These are phyloP conservation scores for Corythaeola cristata DNA, from an alignment of 2,113 vertebrate genomes.

Conservation along the genomic window DNA sequence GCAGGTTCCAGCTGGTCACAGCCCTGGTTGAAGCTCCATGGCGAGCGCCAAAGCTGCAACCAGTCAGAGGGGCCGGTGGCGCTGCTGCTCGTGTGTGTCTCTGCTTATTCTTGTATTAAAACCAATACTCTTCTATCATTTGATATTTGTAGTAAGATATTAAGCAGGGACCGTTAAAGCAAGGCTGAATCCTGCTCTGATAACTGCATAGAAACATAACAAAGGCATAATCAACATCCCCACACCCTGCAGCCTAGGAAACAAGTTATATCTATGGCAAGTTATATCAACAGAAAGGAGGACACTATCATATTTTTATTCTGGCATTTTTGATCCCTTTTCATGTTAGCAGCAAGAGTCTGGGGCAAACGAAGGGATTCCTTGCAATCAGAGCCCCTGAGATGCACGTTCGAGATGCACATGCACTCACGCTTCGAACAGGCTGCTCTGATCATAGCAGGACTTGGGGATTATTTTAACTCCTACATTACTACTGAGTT, in stretches of 20 bases:
- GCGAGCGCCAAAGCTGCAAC: background rate
- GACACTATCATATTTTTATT: background rate
- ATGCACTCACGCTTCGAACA: background rate
- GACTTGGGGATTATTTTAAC: background rate
- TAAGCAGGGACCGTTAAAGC: background rate
- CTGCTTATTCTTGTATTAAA: background rate
- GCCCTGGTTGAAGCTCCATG: rapidly evolving
- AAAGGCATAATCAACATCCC: background rate
- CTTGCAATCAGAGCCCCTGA: background rate
- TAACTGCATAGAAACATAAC: background rate
- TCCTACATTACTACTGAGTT: background rate
- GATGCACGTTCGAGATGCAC: rapidly evolving
- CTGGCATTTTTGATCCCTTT: background rate
- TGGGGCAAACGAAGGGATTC: background rate
- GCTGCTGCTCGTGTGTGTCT: rapidly evolving
- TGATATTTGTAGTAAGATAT: background rate
- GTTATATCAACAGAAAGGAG: background rate
- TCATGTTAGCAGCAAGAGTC: background rate
- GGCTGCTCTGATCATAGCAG: background rate
- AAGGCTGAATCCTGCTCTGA: background rate
- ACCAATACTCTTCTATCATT: rapidly evolving
- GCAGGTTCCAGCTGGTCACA: background rate
- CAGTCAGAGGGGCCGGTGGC: background rate
- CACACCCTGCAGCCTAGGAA: background rate
- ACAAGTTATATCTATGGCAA: background rate